Conservation (phyloP, 2,113 vertebrate species). For the Atrichornis clamosus region DNA sequence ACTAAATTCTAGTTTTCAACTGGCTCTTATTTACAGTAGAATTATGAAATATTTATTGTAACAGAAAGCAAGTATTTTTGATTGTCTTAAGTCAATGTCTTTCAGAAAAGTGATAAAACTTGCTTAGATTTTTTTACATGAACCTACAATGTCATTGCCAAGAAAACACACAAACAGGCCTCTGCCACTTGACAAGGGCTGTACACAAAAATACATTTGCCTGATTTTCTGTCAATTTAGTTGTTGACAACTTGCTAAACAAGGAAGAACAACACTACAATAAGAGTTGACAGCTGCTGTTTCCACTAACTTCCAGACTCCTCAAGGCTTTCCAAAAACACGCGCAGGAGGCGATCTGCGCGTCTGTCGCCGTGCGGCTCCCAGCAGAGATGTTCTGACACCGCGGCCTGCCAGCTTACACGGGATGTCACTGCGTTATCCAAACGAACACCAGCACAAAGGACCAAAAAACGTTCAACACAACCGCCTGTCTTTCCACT, state of each 20-base stretch:
- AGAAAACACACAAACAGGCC: background rate
- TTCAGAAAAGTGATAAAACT: background rate
- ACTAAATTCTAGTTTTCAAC: background rate
- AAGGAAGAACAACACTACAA: constrained; percentile 18
- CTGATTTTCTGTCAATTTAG: constrained; percentile 38
- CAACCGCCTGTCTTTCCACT: background rate
- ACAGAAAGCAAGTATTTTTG: background rate
- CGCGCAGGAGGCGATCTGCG: background rate
- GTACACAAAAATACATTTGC: background rate
- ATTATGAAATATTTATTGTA: constrained; percentile 18
- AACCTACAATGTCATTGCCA: background rate
- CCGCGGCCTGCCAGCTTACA: background rate
- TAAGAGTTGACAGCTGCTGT: constrained; percentile 61
- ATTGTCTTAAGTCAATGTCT: background rate
- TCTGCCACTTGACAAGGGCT: background rate
- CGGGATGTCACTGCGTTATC: background rate
- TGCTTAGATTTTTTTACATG: background rate
- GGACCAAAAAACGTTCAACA: background rate
- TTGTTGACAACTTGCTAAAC: constrained; percentile 55
- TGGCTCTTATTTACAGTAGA: constrained; percentile 16
- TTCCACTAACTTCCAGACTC: constrained; percentile 16
- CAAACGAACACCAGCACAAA: background rate
- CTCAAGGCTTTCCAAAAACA: background rate
- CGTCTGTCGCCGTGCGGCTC: background rate
- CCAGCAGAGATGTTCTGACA: background rate